These are phyloP conservation scores for Xylocopa sonorina DNA, from an alignment of 1,140 invertebrate species.

Conservation along the genomic window DNA sequence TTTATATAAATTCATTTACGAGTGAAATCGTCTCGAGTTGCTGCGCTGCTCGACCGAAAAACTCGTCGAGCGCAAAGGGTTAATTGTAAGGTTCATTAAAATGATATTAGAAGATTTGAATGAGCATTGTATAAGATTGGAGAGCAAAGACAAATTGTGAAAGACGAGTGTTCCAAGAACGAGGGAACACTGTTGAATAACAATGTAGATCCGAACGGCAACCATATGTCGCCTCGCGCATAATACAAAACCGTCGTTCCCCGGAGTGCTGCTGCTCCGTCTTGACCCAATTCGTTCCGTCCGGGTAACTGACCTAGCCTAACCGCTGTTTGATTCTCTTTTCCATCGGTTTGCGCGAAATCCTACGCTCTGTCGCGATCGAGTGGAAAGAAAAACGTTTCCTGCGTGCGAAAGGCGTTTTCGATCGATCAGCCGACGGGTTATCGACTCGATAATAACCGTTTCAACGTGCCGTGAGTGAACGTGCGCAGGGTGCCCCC, in stretches of 20 bases:
- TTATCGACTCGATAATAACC: not conserved
- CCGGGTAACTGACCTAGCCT: conserved; percentile 70
- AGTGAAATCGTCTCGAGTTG: no score
- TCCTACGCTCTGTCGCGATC: not conserved
- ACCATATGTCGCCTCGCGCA: conserved; percentile 61
- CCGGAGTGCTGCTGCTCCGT: conserved; percentile 53
- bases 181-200: conserved; percentile 28
- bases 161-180: conserved; percentile 23
- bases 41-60: no score
- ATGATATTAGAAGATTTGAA: no score
- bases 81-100: no score
- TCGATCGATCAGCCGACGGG: not conserved
- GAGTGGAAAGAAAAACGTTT: no score
- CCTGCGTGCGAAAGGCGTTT: not conserved
- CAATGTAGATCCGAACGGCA: conserved; percentile 51
- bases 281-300: conserved; percentile 71
- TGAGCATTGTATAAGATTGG: no score
- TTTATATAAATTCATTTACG: no score
- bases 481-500: not conserved
- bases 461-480: not conserved
- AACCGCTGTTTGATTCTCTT: conserved; percentile 47
- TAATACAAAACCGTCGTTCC: conserved; percentile 60
- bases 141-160: not conserved
- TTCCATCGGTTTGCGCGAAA: not conserved
- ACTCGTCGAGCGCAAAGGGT: no score